Evolutionary conservation across 1,140 invertebrate genomes (phyloP), one percentile per base, ranked within the genome.

Genomic region (Calliopsis andreniformis): DNA sequence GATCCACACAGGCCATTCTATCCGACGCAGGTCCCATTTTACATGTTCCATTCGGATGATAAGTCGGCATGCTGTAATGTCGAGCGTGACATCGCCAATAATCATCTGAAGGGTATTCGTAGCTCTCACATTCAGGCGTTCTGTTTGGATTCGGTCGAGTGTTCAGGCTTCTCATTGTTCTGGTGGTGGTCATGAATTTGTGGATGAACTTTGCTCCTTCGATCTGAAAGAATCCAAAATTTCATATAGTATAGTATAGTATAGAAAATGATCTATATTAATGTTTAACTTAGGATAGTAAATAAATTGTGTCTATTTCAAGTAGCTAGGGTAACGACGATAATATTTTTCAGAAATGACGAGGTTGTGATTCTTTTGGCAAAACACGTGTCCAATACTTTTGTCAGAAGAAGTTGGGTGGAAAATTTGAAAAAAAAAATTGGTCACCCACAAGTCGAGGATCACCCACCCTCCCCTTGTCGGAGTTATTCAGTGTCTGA

Each of bases 201-300:
- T 96, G 93, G 0, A 93, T 94, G 75, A 97, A 92, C 87, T 96
- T 96, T 0, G 94, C 94, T 0, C 95, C 96, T 90, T 97, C 95
- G 0, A 95, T 91, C 95, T 96, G 45, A n/a, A 7, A 6, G 4
- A 47, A 47, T 28, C 20, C 0, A 61, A 20, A 49, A n/a, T 45
- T 25, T 56, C 18, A 35, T 49, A 20, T 6, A 0, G 25, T 30
- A n/a, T n/a, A n/a, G n/a, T n/a, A n/a, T n/a, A n/a, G n/a, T n/a
- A n/a, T 20, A 47, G n/a, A 47, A 47, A 5, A 18, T n/a, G 14
- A n/a, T n/a, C 3, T 1, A 7, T 47, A 3, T 47, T 47, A 47
- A 20, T 39, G 10, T 39, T 39, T 39, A 39, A 39, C 10, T 39
- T n/a, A n/a, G n/a, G n/a, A 39, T 10, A 39, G 35, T 39, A 39